phyloP scores from a whole-genome alignment of 2,797 vertebrate species.

The Kryptopterus vitreolus region DNA sequence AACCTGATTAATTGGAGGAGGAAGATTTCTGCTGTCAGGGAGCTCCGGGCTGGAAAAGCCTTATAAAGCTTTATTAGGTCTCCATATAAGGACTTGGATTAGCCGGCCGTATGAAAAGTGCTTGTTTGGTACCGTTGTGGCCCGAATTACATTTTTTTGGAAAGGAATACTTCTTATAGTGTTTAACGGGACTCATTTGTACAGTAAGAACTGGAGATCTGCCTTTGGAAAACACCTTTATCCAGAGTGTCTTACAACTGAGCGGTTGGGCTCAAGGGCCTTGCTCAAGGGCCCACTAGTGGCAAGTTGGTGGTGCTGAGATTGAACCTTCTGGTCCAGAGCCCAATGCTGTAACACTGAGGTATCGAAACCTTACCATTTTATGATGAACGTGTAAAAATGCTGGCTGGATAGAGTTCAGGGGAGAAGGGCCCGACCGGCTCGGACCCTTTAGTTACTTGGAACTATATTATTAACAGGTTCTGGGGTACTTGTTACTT shows the following conservation, averaged over 20 bases:
- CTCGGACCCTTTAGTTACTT: no score
- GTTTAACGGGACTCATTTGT: constrained; percentile 19
- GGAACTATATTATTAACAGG: no score
- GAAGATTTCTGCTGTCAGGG: constrained; percentile 42
- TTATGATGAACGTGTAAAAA: no score
- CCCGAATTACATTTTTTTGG: neutral
- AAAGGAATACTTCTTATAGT: neutral
- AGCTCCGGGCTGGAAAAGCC: constrained; percentile 34
- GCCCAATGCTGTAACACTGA: no score
- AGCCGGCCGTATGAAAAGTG: constrained; percentile 3
- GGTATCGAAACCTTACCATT: no score
- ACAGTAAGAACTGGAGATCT: neutral
- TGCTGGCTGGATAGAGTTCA: neutral
- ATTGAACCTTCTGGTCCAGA: no score
- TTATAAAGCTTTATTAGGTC: constrained; percentile 33
- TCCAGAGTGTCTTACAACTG: no score
- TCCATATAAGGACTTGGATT: constrained; percentile 37
- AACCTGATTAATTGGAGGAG: constrained; percentile 32
- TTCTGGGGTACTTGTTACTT: no score
- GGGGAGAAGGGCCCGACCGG: neutral
- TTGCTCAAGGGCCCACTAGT: no score
- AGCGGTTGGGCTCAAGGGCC: no score
- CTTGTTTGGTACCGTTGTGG: neutral
- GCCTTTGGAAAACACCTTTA: no score
- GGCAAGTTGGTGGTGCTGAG: no score